Evolutionary conservation across 2,113 vertebrate genomes (phyloP).

Genomic region (Bungarus multicinctus): DNA sequence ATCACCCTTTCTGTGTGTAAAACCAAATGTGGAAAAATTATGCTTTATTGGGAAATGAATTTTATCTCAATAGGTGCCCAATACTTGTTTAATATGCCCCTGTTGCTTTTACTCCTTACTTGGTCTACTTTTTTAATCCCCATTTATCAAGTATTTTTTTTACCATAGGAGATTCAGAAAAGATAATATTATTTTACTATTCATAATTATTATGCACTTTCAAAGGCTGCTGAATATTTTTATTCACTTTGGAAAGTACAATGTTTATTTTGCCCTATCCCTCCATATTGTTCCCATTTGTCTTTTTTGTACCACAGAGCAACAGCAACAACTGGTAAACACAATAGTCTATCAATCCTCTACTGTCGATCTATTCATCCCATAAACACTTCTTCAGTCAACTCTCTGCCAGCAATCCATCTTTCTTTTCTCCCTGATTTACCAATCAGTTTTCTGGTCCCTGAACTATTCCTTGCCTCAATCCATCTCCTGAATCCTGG

Average conservation of each 20-base stretch:
- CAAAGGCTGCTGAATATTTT: background rate
- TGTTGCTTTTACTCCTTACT: background rate
- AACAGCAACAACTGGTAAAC: background rate
- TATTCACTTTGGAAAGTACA: background rate
- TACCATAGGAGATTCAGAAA: background rate
- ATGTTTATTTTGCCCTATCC: background rate
- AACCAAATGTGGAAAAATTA: background rate
- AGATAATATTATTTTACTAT: background rate
- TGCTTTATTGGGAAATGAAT: background rate
- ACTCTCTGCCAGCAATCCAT: slow-evolving; percentile 7
- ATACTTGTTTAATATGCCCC: background rate
- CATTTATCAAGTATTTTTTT: background rate
- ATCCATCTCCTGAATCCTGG: slow-evolving; percentile 6
- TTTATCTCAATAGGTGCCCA: background rate
- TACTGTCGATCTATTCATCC: slow-evolving; percentile 7
- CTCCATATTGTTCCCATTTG: background rate
- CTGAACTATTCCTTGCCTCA: slow-evolving; percentile 22
- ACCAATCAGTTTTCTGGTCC: slow-evolving; percentile 19
- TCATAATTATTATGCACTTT: background rate
- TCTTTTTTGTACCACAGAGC: background rate
- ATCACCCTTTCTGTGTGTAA: background rate
- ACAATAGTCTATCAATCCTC: background rate
- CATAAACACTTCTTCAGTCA: slow-evolving; percentile 13
- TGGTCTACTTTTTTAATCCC: background rate
- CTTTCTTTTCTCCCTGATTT: slow-evolving; percentile 23